phyloP scores from a whole-genome alignment of 1,140 invertebrate genomes.

The Stegodyphus dumicola region DNA sequence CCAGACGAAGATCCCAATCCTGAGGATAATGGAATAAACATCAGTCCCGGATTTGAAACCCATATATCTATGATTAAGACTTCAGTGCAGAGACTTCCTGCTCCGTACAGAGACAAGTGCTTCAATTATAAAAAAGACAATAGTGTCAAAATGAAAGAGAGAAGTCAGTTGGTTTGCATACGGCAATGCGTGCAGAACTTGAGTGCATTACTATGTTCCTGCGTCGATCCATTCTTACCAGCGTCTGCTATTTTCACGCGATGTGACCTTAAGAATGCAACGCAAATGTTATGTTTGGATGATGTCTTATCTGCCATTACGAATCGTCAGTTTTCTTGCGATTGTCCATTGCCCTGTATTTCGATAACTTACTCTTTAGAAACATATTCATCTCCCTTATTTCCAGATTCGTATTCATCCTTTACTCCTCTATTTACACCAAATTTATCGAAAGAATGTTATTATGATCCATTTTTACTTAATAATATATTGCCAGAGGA shows the following conservation, averaged over 20 bases:
- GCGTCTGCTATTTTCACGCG: background rate
- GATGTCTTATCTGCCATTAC: background rate
- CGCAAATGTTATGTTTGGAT: background rate
- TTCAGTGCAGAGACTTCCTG: background rate
- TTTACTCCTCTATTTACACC: too few relatives aligned
- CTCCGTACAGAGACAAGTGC: constrained; percentile 2
- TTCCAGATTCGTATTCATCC: too few relatives aligned
- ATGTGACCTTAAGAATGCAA: background rate
- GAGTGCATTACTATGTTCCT: background rate
- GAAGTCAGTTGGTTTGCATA: background rate
- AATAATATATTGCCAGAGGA: too few relatives aligned
- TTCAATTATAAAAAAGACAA: background rate
- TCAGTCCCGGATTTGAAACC: constrained; percentile 66
- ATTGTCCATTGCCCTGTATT: background rate
- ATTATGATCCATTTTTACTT: too few relatives aligned
- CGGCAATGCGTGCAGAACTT: background rate
- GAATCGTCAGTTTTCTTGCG: background rate
- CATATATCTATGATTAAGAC: constrained; percentile 64
- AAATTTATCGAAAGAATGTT: too few relatives aligned
- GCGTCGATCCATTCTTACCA: background rate
- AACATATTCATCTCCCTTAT: too few relatives aligned
- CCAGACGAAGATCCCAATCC: constrained; percentile 67
- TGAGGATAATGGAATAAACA: constrained; percentile 67
- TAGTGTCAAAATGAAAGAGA: background rate
- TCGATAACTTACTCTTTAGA: background rate